Evolutionary conservation across 2,797 vertebrate genomes (phyloP).

Genomic region (Gymnocypris eckloni): DNA sequence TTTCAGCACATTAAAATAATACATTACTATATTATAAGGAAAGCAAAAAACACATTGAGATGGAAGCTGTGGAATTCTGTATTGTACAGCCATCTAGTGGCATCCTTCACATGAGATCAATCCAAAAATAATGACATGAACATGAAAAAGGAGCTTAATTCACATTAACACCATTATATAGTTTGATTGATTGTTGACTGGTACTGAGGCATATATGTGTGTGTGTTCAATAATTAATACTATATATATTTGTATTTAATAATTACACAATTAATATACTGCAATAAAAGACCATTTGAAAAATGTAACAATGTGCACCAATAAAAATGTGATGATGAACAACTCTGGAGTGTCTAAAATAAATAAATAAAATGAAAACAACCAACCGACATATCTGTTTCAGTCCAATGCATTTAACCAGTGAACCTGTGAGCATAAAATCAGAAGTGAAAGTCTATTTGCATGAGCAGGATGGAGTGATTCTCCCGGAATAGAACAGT

Average conservation of each 20-base stretch:
- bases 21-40: neutral
- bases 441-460: slow-evolving; percentile 29
- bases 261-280: neutral
- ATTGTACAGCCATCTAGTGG: slow-evolving; percentile 39
- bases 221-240: too few species aligned
- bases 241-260: too few species aligned
- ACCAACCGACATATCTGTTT: neutral
- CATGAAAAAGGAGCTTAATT: neutral
- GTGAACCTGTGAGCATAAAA: neutral
- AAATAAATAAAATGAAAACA: neutral
- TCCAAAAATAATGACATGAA: neutral
- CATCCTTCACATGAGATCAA: neutral
- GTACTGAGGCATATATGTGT: neutral
- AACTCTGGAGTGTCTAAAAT: neutral
- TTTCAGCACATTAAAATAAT: neutral
- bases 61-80: neutral
- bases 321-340: neutral
- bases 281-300: neutral
- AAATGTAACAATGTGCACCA: neutral
- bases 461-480: neutral
- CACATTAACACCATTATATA: neutral
- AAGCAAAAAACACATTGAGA: neutral
- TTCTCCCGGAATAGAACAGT: slow-evolving; percentile 1
- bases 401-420: neutral
- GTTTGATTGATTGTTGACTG: neutral